Base-by-base conservation (phyloP, 2,888 invertebrate species). In the Chelonus formosanus region DNA sequence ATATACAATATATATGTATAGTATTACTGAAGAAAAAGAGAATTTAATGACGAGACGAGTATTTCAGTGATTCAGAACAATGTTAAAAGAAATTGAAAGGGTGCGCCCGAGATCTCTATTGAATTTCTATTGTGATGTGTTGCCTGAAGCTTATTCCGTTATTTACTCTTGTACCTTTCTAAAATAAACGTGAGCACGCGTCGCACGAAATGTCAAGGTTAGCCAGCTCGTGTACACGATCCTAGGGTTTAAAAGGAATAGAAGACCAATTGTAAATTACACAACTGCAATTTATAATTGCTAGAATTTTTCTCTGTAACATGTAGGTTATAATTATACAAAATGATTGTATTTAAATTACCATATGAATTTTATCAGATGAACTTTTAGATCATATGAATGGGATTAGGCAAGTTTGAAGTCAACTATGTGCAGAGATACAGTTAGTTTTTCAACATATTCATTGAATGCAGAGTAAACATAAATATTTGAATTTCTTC, bases 151-250 rank as follows among this genome's bases (percentile, higher is more conserved):
- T 57, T 65, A 31, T 65, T 58, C 73, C 63, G 66, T 68, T 71
- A 54, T 43, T 44, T 56, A 55, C 52, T 36, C 62, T 52, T 63
- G 68, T 70, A 71, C 76, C 79, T 78, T 79, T 79, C 76, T 78
- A 79, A 79, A 78, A 75, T 77, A 76, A 75, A 70, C 74, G 69
- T 68, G 70, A 67, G 57, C 63, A 68, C 63, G 62, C 63, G 72
- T 55, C 65, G 71, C 63, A 63, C 68, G 59, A 79, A 79, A 78
- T 79, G 78, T 79, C 79, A 79, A 79, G 79, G 79, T 78, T 78
- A 76, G 67, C 74, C 65, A 73, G 73, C 65, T 62, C 67, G 58
- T 64, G 56, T 52, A 65, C 53, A 20, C 50, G 48, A 50, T 48
- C 48, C 6, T 5, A 6, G 6, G 32, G 5, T 3, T 31, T 32